Evolutionary conservation across 1,140 invertebrate genomes (phyloP).

Genomic region (Drosophila tani): DNA sequence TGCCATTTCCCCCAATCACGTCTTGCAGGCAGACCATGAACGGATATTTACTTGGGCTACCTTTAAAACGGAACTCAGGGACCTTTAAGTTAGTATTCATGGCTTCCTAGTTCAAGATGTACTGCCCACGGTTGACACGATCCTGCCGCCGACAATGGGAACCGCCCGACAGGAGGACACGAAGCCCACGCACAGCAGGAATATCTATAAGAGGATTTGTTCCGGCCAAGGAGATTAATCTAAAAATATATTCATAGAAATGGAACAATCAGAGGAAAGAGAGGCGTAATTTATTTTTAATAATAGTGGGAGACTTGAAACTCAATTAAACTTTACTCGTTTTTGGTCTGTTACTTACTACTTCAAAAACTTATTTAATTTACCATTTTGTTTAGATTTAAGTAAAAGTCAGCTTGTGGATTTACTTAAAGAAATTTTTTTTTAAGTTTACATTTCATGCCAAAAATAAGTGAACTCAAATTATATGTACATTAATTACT

Average conservation of each 20-base stretch:
- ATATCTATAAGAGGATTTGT: constrained; percentile 36
- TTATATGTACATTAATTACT: no score
- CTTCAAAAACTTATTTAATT: background rate
- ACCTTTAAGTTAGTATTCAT: constrained; percentile 25
- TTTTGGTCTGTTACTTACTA: background rate
- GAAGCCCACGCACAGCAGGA: constrained; percentile 6
- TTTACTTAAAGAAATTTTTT: no score
- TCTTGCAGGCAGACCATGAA: constrained; percentile 79
- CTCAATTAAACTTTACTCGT: background rate
- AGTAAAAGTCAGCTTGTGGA: no score
- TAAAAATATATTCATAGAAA: background rate
- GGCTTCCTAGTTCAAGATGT: background rate
- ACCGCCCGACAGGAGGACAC: constrained; percentile 23
- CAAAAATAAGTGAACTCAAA: no score
- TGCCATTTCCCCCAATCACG: constrained; percentile 14
- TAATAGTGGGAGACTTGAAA: background rate
- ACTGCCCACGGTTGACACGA: constrained; percentile 70
- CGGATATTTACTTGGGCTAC: constrained; percentile 53
- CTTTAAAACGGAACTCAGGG: constrained; percentile 32
- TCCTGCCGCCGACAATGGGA: constrained; percentile 67
- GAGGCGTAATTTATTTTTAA: no score
- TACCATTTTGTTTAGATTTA: no score
- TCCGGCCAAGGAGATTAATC: background rate
- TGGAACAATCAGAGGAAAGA: background rate
- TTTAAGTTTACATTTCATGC: no score